Percentiles rank a stretch among this genome's conserved stretches.
These are phyloP conservation scores for Lasioglossum malachurum DNA, from an alignment of 2,888 invertebrate species.

Conservation along the genomic window DNA sequence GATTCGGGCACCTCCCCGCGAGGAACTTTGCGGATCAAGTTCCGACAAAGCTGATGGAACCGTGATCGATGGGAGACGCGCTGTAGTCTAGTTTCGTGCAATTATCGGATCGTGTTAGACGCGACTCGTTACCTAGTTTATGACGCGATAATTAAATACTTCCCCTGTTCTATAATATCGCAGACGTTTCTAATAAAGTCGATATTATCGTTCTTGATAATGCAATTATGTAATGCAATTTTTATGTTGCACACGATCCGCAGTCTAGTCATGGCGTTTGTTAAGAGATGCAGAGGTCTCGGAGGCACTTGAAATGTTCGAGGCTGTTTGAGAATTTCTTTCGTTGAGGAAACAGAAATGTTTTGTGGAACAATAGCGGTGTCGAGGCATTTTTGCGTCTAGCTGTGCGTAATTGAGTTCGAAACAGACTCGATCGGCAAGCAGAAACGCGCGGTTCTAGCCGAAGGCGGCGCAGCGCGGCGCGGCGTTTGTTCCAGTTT, in stretches of 20 bases:
- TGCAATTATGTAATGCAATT: too few relatives aligned
- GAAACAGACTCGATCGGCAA: conserved; percentile 22
- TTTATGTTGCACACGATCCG: too few relatives aligned
- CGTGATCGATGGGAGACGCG: neutral
- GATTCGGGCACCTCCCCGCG: neutral
- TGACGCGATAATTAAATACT: neutral
- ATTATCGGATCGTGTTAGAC: neutral
- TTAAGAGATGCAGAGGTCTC: neutral
- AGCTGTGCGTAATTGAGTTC: conserved; percentile 21
- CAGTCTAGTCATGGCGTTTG: too few relatives aligned
- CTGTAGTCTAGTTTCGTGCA: neutral
- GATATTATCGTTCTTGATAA: too few relatives aligned
- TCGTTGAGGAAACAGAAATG: neutral
- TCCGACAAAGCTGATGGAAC: neutral
- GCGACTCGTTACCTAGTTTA: neutral
- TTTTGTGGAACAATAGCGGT: neutral
- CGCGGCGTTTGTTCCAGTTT: conserved; percentile 30
- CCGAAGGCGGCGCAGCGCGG: neutral
- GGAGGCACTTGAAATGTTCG: neutral
- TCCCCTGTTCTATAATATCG: neutral
- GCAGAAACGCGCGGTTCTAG: conserved; percentile 5
- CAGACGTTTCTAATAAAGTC: too few relatives aligned
- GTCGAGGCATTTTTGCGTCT: neutral
- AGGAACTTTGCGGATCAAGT: neutral
- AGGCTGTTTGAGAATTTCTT: neutral